Percentiles rank a stretch among this genome's conserved stretches.
Evolutionary conservation across 2,113 vertebrate species (phyloP).

Genomic region (Anoplopoma fimbria): DNA sequence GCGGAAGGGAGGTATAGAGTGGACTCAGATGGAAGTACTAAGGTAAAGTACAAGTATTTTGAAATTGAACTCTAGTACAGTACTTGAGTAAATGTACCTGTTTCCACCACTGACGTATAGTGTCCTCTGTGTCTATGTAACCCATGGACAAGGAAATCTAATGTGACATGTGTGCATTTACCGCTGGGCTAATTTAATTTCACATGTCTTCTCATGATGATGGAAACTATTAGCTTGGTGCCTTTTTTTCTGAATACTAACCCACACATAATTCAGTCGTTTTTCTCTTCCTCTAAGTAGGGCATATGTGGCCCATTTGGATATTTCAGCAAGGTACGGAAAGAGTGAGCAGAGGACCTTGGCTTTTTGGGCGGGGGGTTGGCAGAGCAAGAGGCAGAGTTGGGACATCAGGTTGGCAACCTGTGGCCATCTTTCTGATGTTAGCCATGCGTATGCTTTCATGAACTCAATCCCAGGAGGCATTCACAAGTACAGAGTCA

Average conservation of each 20-base stretch:
- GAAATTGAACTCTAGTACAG: not conserved
- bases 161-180: constrained; percentile 30
- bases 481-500: constrained; percentile 16
- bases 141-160: constrained; percentile 23
- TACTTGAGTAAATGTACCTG: not conserved
- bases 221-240: constrained; percentile 3
- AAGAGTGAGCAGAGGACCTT: not conserved
- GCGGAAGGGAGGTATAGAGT: not conserved
- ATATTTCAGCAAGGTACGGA: constrained; percentile 35
- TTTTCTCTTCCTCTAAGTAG: constrained; percentile 47
- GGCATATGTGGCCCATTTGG: constrained; percentile 59
- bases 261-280: not conserved
- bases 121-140: not conserved
- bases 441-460: constrained; percentile 71
- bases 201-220: constrained; percentile 13
- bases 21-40: too few relatives aligned
- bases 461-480: constrained; percentile 68
- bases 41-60: too few relatives aligned
- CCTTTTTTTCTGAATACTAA: constrained; percentile 19
- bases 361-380: constrained; percentile 1
- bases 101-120: not conserved
- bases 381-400: constrained; percentile 42
- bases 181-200: constrained; percentile 27
- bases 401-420: constrained; percentile 74
- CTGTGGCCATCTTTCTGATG: constrained; percentile 75